Percentiles rank a stretch among this genome's conserved stretches.
phyloP scores from a whole-genome alignment of 2,888 invertebrate species.

The Erannis defoliaria region DNA sequence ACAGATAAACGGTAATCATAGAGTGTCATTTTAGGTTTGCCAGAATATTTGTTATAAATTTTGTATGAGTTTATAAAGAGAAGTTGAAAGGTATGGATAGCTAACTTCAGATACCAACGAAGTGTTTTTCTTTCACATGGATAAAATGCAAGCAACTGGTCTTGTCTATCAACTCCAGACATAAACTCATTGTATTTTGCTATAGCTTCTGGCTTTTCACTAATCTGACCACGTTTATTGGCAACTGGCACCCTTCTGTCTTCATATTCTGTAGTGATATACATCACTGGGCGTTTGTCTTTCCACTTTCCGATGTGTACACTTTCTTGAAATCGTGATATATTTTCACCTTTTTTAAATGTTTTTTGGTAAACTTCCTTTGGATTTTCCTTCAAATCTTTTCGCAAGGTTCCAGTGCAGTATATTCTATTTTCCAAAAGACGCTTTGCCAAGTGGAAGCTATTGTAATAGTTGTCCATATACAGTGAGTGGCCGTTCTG shows the following conservation, averaged over 20 bases:
- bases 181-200: background rate
- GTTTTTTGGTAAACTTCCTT: background rate
- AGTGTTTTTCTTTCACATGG: background rate
- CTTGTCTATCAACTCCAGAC: background rate
- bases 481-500: conserved; percentile 29
- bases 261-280: background rate
- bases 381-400: conserved; percentile 28
- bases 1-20: background rate
- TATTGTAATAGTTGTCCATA: conserved; percentile 39
- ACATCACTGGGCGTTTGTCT: conserved; percentile 3
- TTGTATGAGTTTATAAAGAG: background rate
- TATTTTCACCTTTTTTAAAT: background rate
- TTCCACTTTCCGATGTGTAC: conserved; percentile 22
- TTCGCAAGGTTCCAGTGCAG: conserved; percentile 36
- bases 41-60: background rate
- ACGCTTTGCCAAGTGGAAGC: conserved; percentile 19
- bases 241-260: background rate
- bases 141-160: background rate
- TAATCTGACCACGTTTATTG: background rate
- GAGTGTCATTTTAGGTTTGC: background rate
- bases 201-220: background rate
- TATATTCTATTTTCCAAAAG: conserved; percentile 35
- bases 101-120: no score
- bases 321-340: background rate
- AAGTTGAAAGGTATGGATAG: background rate